Evolutionary conservation across 2,888 invertebrate species (phyloP).

Genomic region (Drosophila diplacantha): DNA sequence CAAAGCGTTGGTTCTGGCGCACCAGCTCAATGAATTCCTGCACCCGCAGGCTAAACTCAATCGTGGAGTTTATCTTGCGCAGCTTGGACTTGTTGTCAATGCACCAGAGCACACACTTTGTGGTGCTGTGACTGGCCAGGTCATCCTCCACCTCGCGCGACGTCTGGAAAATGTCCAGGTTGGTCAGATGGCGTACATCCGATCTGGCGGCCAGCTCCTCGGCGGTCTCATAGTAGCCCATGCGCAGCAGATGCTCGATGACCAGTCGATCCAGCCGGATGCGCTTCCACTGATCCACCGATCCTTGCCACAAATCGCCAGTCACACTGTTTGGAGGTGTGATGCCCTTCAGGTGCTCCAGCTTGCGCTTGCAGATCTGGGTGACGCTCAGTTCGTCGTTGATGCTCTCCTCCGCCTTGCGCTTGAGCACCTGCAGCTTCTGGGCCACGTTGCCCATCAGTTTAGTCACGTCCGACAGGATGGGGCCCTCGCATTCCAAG

Average conservation of each 20-base stretch:
- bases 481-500: conserved; percentile 75
- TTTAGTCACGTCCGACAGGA: conserved; percentile 84
- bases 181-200: conserved; percentile 90
- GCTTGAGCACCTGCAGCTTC: conserved; percentile 91
- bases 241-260: conserved; percentile 95
- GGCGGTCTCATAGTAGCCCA: conserved; percentile 97
- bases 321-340: conserved; percentile 67
- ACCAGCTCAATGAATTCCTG: conserved; percentile 97
- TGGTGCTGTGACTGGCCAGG: conserved; percentile 87
- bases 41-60: conserved; percentile 92
- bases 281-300: conserved; percentile 77
- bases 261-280: conserved; percentile 91
- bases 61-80: conserved; percentile 93
- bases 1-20: conserved; percentile 89
- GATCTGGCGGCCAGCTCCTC: conserved; percentile 90
- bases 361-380: conserved; percentile 91
- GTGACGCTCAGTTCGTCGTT: conserved; percentile 94
- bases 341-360: conserved; percentile 88
- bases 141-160: conserved; percentile 93
- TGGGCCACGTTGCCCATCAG: conserved; percentile 94
- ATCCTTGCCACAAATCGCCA: conserved; percentile 74
- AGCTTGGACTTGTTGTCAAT: conserved; percentile 97
- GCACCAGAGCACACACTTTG: conserved; percentile 95
- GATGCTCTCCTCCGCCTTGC: conserved; percentile 96
- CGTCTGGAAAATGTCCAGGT: conserved; percentile 91